phyloP scores from a whole-genome alignment of 92 coral and sea anemone species.

The Hydrozoanthus gracilis region DNA sequence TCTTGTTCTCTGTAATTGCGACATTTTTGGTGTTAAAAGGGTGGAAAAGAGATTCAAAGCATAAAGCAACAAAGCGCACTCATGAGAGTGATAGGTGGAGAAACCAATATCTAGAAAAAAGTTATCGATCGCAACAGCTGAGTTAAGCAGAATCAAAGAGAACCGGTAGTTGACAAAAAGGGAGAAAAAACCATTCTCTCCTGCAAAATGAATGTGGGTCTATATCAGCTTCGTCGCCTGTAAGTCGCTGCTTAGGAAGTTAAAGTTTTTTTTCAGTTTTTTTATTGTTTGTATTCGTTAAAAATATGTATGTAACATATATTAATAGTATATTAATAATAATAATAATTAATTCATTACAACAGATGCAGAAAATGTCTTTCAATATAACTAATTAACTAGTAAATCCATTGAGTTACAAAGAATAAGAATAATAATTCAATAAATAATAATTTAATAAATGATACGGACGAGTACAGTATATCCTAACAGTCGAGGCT shows the following conservation, averaged over 20 bases:
- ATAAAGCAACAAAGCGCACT: slow-evolving; percentile 45
- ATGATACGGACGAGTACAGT: no score
- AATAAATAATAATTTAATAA: no score
- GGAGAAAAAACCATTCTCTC: slow-evolving; percentile 27
- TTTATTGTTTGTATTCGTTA: no score
- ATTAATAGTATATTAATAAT: no score
- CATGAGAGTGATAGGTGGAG: slow-evolving; percentile 44
- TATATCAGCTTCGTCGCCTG: slow-evolving; percentile 39
- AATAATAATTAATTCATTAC: no score
- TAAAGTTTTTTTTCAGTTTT: background rate
- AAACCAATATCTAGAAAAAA: slow-evolving; percentile 17
- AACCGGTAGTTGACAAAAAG: slow-evolving; percentile 1
- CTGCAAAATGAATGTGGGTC: slow-evolving; percentile 36
- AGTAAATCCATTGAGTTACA: no score
- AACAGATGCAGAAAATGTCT: no score
- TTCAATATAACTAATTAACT: no score
- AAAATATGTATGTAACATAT: no score
- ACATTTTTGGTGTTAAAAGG: slow-evolving; percentile 32
- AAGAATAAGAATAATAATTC: no score
- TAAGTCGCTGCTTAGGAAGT: slow-evolving; percentile 45
- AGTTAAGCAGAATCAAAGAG: slow-evolving; percentile 25
- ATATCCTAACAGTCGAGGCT: no score
- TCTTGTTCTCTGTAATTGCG: slow-evolving; percentile 13
- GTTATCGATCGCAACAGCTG: no score
- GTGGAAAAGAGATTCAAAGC: slow-evolving; percentile 35